Evolutionary conservation across 2,113 vertebrate genomes (phyloP).

Genomic region (Recurvirostra avosetta): DNA sequence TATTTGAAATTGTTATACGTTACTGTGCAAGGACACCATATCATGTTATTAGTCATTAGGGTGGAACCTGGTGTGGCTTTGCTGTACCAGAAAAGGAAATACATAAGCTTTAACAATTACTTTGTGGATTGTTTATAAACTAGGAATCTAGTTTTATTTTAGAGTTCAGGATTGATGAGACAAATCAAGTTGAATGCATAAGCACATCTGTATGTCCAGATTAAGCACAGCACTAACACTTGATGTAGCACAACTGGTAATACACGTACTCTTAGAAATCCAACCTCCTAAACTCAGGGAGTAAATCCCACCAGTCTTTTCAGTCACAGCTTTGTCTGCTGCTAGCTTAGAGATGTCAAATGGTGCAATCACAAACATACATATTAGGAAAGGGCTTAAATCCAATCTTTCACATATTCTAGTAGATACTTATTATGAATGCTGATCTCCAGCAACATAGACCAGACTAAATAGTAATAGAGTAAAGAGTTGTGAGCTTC

Average conservation of each 20-base stretch:
- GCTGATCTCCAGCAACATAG: background rate
- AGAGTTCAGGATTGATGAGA: background rate
- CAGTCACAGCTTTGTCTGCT: background rate
- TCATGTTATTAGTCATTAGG: background rate
- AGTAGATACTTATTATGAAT: background rate
- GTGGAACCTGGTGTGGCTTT: background rate
- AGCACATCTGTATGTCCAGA: background rate
- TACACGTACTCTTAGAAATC: background rate
- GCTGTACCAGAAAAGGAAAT: background rate
- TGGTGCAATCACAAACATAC: background rate
- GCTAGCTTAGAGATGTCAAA: background rate
- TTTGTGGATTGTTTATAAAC: background rate
- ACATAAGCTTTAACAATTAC: background rate
- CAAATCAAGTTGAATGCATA: background rate
- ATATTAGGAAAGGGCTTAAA: background rate
- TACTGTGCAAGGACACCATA: background rate
- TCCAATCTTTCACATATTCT: background rate
- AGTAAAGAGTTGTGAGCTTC: no score
- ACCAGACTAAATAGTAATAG: background rate
- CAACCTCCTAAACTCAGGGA: background rate
- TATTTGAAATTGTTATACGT: background rate
- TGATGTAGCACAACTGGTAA: background rate
- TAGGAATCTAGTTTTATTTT: background rate
- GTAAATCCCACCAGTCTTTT: background rate
- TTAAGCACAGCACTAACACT: background rate